phyloP scores from a whole-genome alignment of 1,140 invertebrate species.

The Pararge aegeria region DNA sequence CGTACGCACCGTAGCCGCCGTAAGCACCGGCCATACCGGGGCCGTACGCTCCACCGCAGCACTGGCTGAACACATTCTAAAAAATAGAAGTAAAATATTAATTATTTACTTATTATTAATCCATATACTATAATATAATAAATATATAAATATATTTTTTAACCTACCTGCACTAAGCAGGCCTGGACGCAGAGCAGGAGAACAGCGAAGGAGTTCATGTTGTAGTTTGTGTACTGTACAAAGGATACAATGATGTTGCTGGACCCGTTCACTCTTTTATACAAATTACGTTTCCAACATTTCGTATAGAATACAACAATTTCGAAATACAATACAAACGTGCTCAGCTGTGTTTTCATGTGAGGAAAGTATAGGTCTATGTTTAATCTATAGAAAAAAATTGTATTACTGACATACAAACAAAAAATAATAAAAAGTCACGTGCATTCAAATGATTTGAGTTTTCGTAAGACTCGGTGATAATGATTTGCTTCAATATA shows the following conservation, averaged over 20 bases:
- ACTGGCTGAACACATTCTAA: neutral
- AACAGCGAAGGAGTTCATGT: slow-evolving; percentile 6
- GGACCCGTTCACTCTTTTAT: neutral
- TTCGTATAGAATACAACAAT: no score
- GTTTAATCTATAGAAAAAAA: neutral
- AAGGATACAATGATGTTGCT: neutral
- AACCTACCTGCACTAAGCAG: slow-evolving; percentile 44
- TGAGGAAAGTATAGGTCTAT: no score
- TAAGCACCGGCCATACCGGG: neutral
- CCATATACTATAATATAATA: no score
- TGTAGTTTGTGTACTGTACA: neutral
- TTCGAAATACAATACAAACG: no score
- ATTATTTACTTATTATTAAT: no score
- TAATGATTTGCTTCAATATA: neutral
- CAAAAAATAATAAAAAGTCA: neutral
- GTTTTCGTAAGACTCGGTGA: no score
- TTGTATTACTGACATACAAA: no score
- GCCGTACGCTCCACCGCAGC: neutral
- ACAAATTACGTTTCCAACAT: neutral
- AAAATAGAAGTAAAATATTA: neutral
- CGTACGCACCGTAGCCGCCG: neutral
- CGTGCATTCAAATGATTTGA: neutral
- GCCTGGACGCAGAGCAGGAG: slow-evolving; percentile 33
- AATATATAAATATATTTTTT: no score
- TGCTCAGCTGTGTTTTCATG: no score